Conservation (phyloP, 2,113 vertebrate genomes). For the Vimba vimba region DNA sequence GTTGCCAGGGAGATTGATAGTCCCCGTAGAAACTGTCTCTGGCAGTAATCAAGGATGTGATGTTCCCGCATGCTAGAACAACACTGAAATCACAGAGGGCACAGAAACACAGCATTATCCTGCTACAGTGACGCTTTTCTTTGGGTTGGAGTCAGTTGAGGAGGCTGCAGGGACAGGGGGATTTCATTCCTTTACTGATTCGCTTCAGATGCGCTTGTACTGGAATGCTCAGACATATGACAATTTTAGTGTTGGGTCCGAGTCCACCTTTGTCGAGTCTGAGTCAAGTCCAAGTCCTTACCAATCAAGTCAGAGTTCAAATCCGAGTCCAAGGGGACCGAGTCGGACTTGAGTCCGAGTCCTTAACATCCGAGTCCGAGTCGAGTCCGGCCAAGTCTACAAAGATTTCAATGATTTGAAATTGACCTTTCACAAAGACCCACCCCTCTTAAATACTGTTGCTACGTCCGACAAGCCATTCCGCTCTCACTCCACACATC, state of each 20-base stretch:
- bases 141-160: not conserved
- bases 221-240: not conserved
- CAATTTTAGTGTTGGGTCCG: not conserved
- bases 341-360: too few relatives aligned
- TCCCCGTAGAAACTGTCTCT: constrained; percentile 39
- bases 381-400: too few relatives aligned
- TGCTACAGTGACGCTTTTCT: not conserved
- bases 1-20: constrained; percentile 54
- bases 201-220: not conserved
- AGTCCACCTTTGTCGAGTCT: too few relatives aligned
- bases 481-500: too few relatives aligned
- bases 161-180: not conserved
- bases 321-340: too few relatives aligned
- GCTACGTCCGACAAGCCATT: too few relatives aligned
- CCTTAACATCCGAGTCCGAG: too few relatives aligned
- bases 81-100: constrained; percentile 37
- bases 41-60: constrained; percentile 38
- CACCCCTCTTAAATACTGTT: too few relatives aligned
- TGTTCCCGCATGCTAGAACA: constrained; percentile 47
- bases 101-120: constrained; percentile 11
- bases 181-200: not conserved
- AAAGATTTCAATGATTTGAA: too few relatives aligned
- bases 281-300: too few relatives aligned
- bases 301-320: too few relatives aligned
- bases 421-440: too few relatives aligned